phyloP scores from a whole-genome alignment of 2,888 invertebrate genomes.

The Zhengitettix transpicula region DNA sequence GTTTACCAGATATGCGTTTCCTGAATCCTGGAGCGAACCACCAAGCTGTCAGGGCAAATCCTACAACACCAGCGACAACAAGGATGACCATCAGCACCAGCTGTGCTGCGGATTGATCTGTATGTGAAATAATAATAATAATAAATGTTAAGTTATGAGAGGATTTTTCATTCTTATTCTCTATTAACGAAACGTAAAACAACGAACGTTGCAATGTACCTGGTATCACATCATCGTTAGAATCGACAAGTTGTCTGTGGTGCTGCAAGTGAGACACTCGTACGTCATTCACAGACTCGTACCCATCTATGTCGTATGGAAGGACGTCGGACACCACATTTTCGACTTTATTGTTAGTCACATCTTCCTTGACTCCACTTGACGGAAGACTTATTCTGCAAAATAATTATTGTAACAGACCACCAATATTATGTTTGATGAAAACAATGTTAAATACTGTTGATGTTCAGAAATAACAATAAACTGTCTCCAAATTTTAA shows the following conservation, averaged over 20 bases:
- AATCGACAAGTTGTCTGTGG: slow-evolving; percentile 9
- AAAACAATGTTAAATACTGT: too few relatives aligned
- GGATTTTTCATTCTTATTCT: neutral
- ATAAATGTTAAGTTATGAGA: neutral
- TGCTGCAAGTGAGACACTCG: slow-evolving; percentile 15
- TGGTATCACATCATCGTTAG: neutral
- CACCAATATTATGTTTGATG: neutral
- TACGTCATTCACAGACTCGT: slow-evolving; percentile 14
- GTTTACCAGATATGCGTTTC: slow-evolving; percentile 2
- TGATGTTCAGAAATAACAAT: too few relatives aligned
- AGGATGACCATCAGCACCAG: slow-evolving; percentile 15
- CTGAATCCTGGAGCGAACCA: slow-evolving; percentile 6
- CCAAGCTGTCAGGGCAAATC: slow-evolving; percentile 7
- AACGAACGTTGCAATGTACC: slow-evolving; percentile 4
- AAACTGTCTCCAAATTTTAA: too few relatives aligned
- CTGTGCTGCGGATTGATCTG: slow-evolving; percentile 14
- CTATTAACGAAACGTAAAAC: neutral
- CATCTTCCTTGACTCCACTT: slow-evolving; percentile 2
- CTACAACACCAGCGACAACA: slow-evolving; percentile 13
- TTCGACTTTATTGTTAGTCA: slow-evolving; percentile 6
- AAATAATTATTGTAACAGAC: neutral
- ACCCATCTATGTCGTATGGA: slow-evolving; percentile 4
- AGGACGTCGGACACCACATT: slow-evolving; percentile 1
- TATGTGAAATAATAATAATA: neutral
- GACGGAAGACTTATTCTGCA: slow-evolving; percentile 10